Conservation (phyloP, 2,797 vertebrate genomes). For the Enteromius mattozi region DNA sequence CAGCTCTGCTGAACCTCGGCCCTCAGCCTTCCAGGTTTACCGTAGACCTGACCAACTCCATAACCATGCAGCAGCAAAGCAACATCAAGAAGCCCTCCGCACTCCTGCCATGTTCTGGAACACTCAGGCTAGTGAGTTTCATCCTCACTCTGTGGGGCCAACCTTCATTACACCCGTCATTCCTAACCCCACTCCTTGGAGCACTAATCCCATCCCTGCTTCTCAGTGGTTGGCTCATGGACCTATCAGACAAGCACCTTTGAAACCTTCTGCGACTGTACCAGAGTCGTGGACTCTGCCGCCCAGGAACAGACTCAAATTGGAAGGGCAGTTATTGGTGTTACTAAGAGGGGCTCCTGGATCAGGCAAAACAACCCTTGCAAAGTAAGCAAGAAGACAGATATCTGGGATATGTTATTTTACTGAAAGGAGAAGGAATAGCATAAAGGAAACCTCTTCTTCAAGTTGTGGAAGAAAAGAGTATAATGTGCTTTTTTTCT, state of each 20-base stretch:
- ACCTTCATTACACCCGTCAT: constrained; percentile 87
- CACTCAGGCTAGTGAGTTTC: constrained; percentile 81
- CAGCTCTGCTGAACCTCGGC: constrained; percentile 52
- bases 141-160: constrained; percentile 71
- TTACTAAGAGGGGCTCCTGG: constrained; percentile 95
- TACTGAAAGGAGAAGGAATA: background rate
- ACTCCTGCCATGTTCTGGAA: constrained; percentile 79
- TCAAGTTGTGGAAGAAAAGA: background rate
- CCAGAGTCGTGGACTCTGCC: constrained; percentile 76
- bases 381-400: constrained; percentile 81
- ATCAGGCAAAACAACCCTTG: constrained; percentile 94
- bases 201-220: constrained; percentile 58
- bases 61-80: background rate
- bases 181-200: constrained; percentile 77
- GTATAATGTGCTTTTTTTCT: background rate
- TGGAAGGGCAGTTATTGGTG: constrained; percentile 87
- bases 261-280: constrained; percentile 73
- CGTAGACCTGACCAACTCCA: constrained; percentile 66
- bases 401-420: background rate
- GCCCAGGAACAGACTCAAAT: constrained; percentile 61
- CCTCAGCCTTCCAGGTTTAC: constrained; percentile 79
- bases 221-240: constrained; percentile 64
- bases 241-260: constrained; percentile 67
- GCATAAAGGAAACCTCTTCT: background rate
- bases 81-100: constrained; percentile 37